These are phyloP conservation scores for Gopherus flavomarginatus DNA, from an alignment of 2,113 vertebrate species.

Conservation along the genomic window DNA sequence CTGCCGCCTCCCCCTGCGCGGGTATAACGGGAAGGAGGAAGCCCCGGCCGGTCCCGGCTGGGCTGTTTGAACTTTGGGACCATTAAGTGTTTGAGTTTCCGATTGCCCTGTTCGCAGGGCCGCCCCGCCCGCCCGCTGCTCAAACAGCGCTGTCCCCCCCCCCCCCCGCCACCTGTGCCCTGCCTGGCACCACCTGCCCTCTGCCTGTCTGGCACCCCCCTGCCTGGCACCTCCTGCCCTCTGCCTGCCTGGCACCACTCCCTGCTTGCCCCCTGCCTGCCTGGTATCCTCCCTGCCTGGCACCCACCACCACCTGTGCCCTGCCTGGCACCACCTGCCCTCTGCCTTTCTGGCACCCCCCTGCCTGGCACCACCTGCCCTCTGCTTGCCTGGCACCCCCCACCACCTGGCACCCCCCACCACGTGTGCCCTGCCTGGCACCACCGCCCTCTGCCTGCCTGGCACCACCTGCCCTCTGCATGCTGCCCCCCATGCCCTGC, in stretches of 20 bases:
- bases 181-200: neutral
- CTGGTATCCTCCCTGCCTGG: neutral
- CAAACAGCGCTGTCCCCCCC: neutral
- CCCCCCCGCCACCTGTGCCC: neutral
- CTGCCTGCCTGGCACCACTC: neutral
- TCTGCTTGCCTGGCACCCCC: too few relatives aligned
- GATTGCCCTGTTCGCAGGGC: slow-evolving; percentile 26
- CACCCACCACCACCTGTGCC: neutral
- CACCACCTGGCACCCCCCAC: neutral
- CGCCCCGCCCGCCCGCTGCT: slow-evolving; percentile 20
- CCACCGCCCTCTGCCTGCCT: too few relatives aligned
- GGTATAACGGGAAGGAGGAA: slow-evolving; percentile 62
- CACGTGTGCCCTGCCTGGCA: neutral
- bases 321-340: neutral
- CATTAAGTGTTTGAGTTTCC: slow-evolving; percentile 59
- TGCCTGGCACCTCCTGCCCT: neutral
- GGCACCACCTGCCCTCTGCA: neutral
- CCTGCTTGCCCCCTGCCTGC: slow-evolving; percentile 34
- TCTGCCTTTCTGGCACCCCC: too few relatives aligned
- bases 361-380: neutral
- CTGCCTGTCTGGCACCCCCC: neutral
- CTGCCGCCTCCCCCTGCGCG: neutral
- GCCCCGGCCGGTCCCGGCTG: neutral
- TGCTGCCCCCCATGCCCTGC: neutral
- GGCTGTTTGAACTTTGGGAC: slow-evolving; percentile 67